Base-by-base conservation (phyloP, 2,113 vertebrate genomes). In the Micronycteris hirsuta region DNA sequence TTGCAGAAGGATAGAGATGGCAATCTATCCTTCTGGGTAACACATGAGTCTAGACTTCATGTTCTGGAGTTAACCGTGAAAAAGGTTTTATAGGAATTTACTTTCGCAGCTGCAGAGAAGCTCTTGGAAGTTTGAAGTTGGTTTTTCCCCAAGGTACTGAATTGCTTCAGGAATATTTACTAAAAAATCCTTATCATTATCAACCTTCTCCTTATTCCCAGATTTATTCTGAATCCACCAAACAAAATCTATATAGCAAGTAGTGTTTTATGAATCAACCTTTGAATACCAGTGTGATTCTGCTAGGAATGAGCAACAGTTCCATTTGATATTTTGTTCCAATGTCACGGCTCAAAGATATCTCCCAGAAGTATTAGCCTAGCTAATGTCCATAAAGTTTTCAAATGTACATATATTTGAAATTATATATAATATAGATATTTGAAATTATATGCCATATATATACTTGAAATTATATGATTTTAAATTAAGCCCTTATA, bases 81-180 rank as follows among this genome's bases (percentile, higher is more conserved):
- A 91, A 87, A 65, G 52, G 11, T 85, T 97, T 97, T 91, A 71
- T 8, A 76, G 9, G 26, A 31, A 95, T 86, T 61, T 95, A 86
- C 52, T 97, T 97, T 97, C 86, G 92, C 84, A 98, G 95, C n/a
- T 97, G 76, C 80, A 97, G 84, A 97, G 89, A 96, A 97, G 22
- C 67, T 84, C 33, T 96, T 94, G 76, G 83, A 93, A 47, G 56
- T 94, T 92, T 95, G 24, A 96, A 96, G 91, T 63, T 82, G 28
- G 41, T 54, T 87, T 91, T 93, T 93, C 52, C 33, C 80, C 7
- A 84, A 96, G 89, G 56, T 94, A 93, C 14, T 31, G 14, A 96
- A 88, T n/a, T 65, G 71, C 65, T 95, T 89, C 89, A 97, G 97
- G 94, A 14, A 93, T 54, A 94, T 86, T 96, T 89, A 97, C 77